Conservation (phyloP, 2,797 vertebrate species). For the Hylomyscus alleni region DNA sequence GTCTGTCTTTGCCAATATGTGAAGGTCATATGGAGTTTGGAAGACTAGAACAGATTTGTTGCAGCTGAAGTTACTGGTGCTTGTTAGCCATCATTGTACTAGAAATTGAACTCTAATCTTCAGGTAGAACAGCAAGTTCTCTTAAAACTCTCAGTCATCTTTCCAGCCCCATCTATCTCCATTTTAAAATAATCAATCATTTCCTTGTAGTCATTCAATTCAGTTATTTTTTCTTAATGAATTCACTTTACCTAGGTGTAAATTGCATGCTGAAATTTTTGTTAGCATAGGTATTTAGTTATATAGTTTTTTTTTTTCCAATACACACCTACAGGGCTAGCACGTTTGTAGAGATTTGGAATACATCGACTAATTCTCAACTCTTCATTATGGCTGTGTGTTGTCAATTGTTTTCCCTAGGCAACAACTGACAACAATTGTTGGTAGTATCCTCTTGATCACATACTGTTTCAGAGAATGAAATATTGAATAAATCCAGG, state of each 20-base stretch:
- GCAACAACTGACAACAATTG: not conserved
- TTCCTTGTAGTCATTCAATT: constrained; percentile 39
- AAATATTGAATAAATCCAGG: constrained; percentile 7
- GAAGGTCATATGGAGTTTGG: no score
- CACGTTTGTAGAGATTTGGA: not conserved
- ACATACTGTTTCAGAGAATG: constrained; percentile 11
- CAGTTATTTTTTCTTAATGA: constrained; percentile 22
- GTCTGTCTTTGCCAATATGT: no score
- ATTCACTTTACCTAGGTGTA: not conserved
- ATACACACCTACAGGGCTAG: not conserved
- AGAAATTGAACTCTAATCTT: not conserved
- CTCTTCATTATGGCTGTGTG: not conserved
- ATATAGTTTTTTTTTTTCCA: not conserved
- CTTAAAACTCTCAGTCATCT: not conserved
- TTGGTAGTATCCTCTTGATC: not conserved
- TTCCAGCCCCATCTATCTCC: not conserved
- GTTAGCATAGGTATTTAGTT: not conserved
- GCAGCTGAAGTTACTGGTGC: not conserved
- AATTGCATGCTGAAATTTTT: not conserved
- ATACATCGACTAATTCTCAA: not conserved
- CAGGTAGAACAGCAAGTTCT: not conserved
- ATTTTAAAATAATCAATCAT: not conserved
- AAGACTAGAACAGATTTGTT: not conserved
- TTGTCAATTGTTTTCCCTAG: not conserved
- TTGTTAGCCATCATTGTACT: not conserved